A percentile compares a stretch with the other conserved stretches of the same genome.
phyloP scores from a whole-genome alignment of 2,113 vertebrate species.

The Trichechus manatus region DNA sequence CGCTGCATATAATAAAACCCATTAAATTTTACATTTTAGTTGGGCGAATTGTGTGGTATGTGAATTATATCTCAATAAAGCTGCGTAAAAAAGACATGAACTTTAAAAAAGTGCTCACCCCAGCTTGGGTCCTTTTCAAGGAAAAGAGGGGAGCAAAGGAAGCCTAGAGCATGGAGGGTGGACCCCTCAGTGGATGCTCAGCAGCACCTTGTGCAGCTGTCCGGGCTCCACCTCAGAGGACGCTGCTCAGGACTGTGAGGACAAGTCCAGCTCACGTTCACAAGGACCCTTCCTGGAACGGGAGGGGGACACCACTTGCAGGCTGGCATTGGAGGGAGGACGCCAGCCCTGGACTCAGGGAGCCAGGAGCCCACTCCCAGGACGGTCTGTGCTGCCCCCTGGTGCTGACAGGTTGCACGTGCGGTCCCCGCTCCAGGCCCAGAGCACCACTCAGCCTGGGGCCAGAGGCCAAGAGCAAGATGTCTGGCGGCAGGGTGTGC shows the following conservation, averaged over 20 bases:
- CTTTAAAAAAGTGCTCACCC: not conserved
- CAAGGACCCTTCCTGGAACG: fast-evolving
- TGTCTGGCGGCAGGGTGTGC: no score
- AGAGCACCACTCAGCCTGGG: fast-evolving
- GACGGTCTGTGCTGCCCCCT: not conserved
- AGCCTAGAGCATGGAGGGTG: no score
- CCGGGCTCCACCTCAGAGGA: no score
- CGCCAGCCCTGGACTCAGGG: fast-evolving
- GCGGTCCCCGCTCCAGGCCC: not conserved
- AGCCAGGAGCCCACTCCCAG: not conserved
- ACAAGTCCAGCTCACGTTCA: not conserved
- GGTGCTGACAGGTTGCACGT: not conserved
- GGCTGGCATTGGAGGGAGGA: not conserved
- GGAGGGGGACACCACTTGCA: fast-evolving
- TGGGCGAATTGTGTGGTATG: no score
- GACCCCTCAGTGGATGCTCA: no score
- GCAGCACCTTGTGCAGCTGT: no score
- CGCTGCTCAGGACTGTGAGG: not conserved
- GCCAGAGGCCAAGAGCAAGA: not conserved
- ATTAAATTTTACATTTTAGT: no score
- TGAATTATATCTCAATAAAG: not conserved
- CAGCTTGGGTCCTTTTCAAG: not conserved
- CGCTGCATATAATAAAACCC: no score
- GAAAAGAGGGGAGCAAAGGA: not conserved
- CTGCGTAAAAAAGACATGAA: no score